Base-by-base conservation (phyloP, 2,113 vertebrate species). In the Amblyornis subalaris region DNA sequence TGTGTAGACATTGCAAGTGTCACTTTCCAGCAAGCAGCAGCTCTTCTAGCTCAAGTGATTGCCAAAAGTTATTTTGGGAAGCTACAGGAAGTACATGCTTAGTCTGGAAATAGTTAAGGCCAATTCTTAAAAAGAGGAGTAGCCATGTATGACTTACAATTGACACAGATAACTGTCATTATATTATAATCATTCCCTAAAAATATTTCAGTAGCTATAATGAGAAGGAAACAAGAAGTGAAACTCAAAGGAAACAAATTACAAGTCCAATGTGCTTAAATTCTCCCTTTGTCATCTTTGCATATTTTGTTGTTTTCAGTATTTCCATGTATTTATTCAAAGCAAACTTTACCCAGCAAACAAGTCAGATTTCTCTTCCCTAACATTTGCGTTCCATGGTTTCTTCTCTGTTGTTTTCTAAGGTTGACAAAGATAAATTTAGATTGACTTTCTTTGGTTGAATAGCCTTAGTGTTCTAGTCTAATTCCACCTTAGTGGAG, bases 161-260 rank as follows among this genome's bases (percentile, higher is more conserved):
- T 89, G 45, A 58, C 60, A 62, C 17, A 70, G 76, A 70, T 66
- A 90, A 77, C 86, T 84, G 72, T 89, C 64, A 85, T 78, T 70
- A 69, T 65, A 25, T 79, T 78, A 51, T 71, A 90, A 61, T 81
- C 25, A 62, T 90, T 76, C 50, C 31, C 80, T 83, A 84, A 96
- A 88, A 93, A 76, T 86, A 62, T 35, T 89, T 87, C 70, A 69
- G 8, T 51, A 58, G 26, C 57, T 90, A n/a, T 84, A 95, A 94
- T 90, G 77, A 93, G 83, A 78, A 84, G 33, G 76, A 86, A 88
- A 77, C 40, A 83, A 82, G 50, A 93, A 86, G 28, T 67, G 20
- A 83, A 85, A 42, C 28, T 69, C 75, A 69, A 33, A 83, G 57
- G 90, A 81, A 76, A 76, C 53, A 45, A 94, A 88, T 88, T 50